These are phyloP conservation scores for Epizoanthus ramosus DNA, from an alignment of 92 coral and sea anemone species.

Conservation along the genomic window DNA sequence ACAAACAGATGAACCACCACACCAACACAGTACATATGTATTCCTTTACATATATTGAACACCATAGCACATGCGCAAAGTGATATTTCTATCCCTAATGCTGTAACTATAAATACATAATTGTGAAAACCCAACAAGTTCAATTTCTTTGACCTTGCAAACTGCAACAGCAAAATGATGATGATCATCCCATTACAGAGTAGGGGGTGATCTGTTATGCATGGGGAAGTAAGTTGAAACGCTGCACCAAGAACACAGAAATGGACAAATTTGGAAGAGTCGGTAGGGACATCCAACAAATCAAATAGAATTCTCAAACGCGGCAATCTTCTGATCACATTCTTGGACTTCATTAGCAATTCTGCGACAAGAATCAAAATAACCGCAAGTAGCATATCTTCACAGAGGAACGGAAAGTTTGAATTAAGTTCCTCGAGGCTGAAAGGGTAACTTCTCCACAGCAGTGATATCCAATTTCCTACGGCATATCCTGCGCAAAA, in stretches of 20 bases:
- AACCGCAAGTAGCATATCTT: not conserved
- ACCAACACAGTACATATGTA: not conserved
- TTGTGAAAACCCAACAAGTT: not conserved
- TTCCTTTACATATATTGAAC: not conserved
- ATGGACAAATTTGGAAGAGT: slow-evolving; percentile 9
- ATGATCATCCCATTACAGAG: not conserved
- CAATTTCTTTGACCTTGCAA: not conserved
- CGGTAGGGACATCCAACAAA: slow-evolving; percentile 1
- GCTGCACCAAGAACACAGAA: slow-evolving; percentile 1
- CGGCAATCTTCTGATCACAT: not conserved
- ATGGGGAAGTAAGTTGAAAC: not conserved
- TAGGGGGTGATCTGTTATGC: not conserved
- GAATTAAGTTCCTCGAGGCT: not conserved
- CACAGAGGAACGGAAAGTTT: not conserved
- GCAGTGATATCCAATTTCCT: not conserved
- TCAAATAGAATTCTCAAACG: not conserved
- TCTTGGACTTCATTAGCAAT: not conserved
- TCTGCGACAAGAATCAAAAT: not conserved
- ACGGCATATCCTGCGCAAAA: not conserved
- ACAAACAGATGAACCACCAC: not conserved
- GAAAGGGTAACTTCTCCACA: not conserved
- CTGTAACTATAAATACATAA: not conserved
- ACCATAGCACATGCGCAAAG: not conserved
- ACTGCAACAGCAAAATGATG: not conserved
- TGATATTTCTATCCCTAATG: not conserved